Percentiles rank a stretch among this genome's conserved stretches.
Conservation (phyloP, 1,140 invertebrate species). For the Asobara japonica region DNA sequence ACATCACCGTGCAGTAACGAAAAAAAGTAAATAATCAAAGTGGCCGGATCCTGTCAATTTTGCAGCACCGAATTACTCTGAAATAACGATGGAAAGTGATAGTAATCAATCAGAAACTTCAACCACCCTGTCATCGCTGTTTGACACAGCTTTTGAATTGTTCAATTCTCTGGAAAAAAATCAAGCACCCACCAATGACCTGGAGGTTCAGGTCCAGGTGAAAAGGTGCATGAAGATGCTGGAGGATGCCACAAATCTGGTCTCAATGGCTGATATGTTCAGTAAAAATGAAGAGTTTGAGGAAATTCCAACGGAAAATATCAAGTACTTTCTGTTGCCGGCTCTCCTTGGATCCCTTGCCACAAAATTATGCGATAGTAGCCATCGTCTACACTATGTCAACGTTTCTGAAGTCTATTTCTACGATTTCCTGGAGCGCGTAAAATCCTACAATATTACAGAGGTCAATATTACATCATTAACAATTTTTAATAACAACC, state of each 20-base stretch:
- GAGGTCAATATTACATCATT: too few relatives aligned
- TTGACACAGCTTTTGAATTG: constrained; percentile 70
- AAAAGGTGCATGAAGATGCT: constrained; percentile 77
- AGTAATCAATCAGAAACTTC: constrained; percentile 27
- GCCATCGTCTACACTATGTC: constrained; percentile 75
- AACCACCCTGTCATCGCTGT: constrained; percentile 66
- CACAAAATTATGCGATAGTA: constrained; percentile 72
- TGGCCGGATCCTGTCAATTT: too few relatives aligned
- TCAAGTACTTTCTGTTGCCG: constrained; percentile 87
- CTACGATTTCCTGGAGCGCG: constrained; percentile 83
- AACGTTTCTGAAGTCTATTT: constrained; percentile 84
- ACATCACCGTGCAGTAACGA: too few relatives aligned
- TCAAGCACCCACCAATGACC: constrained; percentile 70
- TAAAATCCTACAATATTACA: constrained; percentile 80
- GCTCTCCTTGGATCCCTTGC: constrained; percentile 82
- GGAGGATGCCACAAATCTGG: constrained; percentile 81
- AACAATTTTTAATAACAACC: too few relatives aligned
- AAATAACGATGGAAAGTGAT: constrained; percentile 28
- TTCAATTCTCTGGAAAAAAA: constrained; percentile 70
- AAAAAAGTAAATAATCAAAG: too few relatives aligned
- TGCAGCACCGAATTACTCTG: too few relatives aligned
- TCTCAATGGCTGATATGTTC: constrained; percentile 83
- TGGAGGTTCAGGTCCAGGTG: constrained; percentile 73
- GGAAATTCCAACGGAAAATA: constrained; percentile 84
- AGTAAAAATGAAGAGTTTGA: constrained; percentile 88